Conservation (phyloP, 1,140 invertebrate species). For the Cardiocondyla obscurior region DNA sequence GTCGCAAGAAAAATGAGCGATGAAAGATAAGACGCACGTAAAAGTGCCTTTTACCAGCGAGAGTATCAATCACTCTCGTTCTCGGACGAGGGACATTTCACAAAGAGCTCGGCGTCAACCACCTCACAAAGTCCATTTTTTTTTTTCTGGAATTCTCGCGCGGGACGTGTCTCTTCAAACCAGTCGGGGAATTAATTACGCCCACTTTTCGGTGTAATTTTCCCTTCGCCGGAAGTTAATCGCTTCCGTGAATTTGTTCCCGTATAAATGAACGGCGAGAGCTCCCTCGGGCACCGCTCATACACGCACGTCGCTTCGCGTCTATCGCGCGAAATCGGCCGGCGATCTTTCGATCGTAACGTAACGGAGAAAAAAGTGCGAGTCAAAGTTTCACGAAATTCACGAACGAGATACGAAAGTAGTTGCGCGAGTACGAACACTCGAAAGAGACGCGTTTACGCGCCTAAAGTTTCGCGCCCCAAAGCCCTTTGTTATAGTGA, state of each 20-base stretch:
- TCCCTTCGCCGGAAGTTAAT: slow-evolving; percentile 31
- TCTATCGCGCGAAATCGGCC: neutral
- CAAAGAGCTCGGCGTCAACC: neutral
- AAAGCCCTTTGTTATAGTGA: slow-evolving; percentile 71
- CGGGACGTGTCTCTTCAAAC: neutral
- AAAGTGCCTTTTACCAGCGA: neutral
- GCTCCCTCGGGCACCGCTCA: neutral
- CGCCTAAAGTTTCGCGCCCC: slow-evolving; percentile 48
- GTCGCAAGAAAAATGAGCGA: slow-evolving; percentile 10
- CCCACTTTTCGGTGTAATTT: slow-evolving; percentile 38
- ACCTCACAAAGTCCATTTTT: slow-evolving; percentile 7
- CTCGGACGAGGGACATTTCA: slow-evolving; percentile 6
- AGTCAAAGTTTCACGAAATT: neutral
- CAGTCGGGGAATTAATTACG: slow-evolving; percentile 34
- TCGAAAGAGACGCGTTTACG: slow-evolving; percentile 3
- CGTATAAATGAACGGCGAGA: slow-evolving; percentile 10
- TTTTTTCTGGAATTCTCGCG: slow-evolving; percentile 19
- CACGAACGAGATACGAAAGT: neutral
- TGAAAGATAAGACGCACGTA: slow-evolving; percentile 31
- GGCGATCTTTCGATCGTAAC: neutral
- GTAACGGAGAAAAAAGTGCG: neutral
- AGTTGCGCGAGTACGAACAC: slow-evolving; percentile 12
- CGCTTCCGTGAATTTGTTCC: neutral
- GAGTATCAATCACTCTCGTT: slow-evolving; percentile 48
- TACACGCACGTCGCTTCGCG: neutral